phyloP scores from a whole-genome alignment of 2,113 vertebrate genomes.

The Rissa tridactyla region DNA sequence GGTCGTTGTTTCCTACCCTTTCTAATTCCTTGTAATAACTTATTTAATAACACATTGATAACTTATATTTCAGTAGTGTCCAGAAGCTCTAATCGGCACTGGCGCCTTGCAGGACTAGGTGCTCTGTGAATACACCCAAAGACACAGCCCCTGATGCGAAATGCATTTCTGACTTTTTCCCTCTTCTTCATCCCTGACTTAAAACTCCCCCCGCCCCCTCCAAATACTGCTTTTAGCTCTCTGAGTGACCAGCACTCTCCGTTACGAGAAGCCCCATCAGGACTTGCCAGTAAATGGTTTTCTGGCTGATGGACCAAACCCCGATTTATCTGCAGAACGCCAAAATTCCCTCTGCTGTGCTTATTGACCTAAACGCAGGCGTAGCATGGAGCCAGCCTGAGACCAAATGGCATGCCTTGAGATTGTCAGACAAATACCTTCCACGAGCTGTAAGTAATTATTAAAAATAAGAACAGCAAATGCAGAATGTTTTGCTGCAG shows the following conservation, averaged over 20 bases:
- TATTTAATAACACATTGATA: background rate
- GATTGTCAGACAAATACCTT: background rate
- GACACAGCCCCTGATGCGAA: background rate
- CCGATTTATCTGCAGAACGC: background rate
- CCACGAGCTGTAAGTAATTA: background rate
- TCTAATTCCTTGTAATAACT: slow-evolving; percentile 1
- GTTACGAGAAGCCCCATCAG: background rate
- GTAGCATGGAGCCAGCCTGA: background rate
- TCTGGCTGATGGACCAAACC: background rate
- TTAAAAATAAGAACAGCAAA: background rate
- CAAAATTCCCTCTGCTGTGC: background rate
- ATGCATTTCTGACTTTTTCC: background rate
- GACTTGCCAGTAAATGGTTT: background rate
- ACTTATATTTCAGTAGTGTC: background rate
- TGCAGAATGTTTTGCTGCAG: background rate
- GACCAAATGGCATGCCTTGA: background rate
- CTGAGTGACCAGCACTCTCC: background rate
- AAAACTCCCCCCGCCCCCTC: background rate
- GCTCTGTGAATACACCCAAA: background rate
- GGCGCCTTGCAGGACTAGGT: background rate
- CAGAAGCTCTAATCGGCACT: background rate
- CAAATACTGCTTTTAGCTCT: background rate
- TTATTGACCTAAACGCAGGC: background rate
- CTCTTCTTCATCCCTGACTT: background rate
- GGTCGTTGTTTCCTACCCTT: background rate